Evolutionary conservation across 92 coral and sea anemone genomes (phyloP).

Genomic region (Epizoanthus scotinus): DNA sequence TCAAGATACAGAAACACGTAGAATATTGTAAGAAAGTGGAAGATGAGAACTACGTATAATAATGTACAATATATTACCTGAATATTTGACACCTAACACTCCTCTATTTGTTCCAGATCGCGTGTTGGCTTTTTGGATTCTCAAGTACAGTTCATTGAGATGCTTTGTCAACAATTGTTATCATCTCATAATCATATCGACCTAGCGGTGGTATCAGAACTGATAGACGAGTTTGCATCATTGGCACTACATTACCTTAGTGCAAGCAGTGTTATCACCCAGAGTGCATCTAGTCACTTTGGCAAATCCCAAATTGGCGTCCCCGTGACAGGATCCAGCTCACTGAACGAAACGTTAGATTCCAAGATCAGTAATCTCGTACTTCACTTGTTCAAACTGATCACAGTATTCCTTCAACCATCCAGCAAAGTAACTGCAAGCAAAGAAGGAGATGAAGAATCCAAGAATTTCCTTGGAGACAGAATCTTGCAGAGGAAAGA

Average conservation of each 20-base stretch:
- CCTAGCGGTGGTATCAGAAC: conserved; percentile 5
- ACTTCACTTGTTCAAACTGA: conserved; percentile 19
- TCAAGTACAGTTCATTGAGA: conserved; percentile 27
- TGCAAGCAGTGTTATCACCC: conserved; percentile 1
- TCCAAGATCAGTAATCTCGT: conserved; percentile 22
- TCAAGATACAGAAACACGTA: too few relatives aligned
- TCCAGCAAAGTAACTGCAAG: not conserved
- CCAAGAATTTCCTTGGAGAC: conserved; percentile 43
- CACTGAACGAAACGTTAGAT: conserved; percentile 30
- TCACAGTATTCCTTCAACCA: conserved; percentile 12
- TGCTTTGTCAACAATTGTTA: conserved; percentile 17
- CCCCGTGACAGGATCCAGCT: conserved; percentile 22
- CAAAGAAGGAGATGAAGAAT: conserved; percentile 37
- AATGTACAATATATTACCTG: too few relatives aligned
- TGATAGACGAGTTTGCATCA: conserved; percentile 27
- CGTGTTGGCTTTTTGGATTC: conserved; percentile 39
- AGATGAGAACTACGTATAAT: too few relatives aligned
- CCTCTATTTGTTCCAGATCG: conserved; percentile 1
- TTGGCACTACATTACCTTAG: conserved; percentile 26
- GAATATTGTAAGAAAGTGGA: too few relatives aligned
- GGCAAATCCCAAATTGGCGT: conserved; percentile 29
- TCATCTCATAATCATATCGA: not conserved
- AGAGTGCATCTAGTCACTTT: conserved; percentile 30
- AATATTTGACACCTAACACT: not conserved
- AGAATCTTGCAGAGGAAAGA: conserved; percentile 40